phyloP scores from a whole-genome alignment of 1,140 invertebrate species.

The Lordiphosa mommai region DNA sequence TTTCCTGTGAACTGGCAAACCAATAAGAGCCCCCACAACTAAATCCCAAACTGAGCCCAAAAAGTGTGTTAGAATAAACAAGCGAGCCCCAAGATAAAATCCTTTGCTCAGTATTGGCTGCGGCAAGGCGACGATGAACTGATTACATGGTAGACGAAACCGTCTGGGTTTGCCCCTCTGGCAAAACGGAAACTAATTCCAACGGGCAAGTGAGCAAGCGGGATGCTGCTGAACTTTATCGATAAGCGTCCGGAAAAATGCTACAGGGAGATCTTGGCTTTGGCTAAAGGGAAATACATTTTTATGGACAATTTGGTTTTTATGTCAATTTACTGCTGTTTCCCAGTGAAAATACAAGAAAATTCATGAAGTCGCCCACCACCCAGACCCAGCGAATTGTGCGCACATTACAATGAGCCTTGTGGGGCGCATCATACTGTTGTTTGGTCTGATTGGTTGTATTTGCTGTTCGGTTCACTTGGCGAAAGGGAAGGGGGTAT shows the following conservation, averaged over 20 bases:
- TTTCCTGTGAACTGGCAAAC: constrained; percentile 51
- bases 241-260: constrained; percentile 52
- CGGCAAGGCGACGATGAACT: constrained; percentile 63
- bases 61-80: constrained; percentile 45
- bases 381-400: constrained; percentile 28
- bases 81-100: constrained; percentile 23
- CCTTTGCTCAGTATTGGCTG: constrained; percentile 56
- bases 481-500: constrained; percentile 25
- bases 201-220: constrained; percentile 47
- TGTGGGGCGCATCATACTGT: constrained; percentile 49
- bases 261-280: constrained; percentile 41
- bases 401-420: constrained; percentile 65
- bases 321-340: constrained; percentile 77
- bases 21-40: constrained; percentile 56
- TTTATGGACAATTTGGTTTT: constrained; percentile 78
- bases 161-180: constrained; percentile 3
- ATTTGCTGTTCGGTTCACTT: constrained; percentile 42
- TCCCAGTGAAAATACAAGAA: constrained; percentile 70
- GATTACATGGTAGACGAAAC: constrained; percentile 72
- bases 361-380: constrained; percentile 67
- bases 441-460: constrained; percentile 62
- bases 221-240: constrained; percentile 69
- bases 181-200: constrained; percentile 59
- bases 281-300: constrained; percentile 75
- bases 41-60: constrained; percentile 26